These are phyloP conservation scores for Carduelis carduelis DNA, from an alignment of 2,797 vertebrate genomes.

Conservation along the genomic window DNA sequence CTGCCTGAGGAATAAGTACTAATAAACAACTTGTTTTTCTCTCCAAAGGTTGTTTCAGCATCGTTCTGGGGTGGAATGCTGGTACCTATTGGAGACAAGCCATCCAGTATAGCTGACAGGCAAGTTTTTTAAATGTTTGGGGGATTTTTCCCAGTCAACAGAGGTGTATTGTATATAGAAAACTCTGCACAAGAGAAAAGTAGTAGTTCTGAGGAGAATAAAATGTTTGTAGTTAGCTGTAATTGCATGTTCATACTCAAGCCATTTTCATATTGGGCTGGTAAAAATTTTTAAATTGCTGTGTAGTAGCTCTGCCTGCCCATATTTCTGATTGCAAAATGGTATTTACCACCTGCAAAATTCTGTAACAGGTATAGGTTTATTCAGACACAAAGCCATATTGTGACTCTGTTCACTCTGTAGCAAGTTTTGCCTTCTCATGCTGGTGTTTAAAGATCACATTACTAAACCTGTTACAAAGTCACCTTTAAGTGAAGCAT, in stretches of 20 bases:
- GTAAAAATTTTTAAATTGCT: not conserved
- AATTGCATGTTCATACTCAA: not conserved
- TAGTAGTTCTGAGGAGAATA: not conserved
- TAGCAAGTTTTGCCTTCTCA: not conserved
- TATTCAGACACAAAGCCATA: not conserved
- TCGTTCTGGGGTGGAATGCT: conserved; percentile 93
- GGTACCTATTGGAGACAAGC: conserved; percentile 83
- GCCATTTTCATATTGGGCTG: not conserved
- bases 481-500: not conserved
- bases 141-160: not conserved
- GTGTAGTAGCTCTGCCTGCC: not conserved
- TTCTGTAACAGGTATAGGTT: not conserved
- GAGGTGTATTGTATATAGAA: not conserved
- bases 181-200: not conserved
- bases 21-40: not conserved
- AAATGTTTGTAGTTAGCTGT: not conserved
- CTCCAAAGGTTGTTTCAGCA: conserved; percentile 84
- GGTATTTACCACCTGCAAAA: not conserved
- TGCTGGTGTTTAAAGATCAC: not conserved
- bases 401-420: not conserved
- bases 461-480: not conserved
- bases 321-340: not conserved
- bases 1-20: not conserved
- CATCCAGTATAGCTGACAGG: conserved; percentile 92
- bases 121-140: not conserved